Base-by-base conservation (phyloP, 1,140 invertebrate species). In the Schmidtea mediterranea region DNA sequence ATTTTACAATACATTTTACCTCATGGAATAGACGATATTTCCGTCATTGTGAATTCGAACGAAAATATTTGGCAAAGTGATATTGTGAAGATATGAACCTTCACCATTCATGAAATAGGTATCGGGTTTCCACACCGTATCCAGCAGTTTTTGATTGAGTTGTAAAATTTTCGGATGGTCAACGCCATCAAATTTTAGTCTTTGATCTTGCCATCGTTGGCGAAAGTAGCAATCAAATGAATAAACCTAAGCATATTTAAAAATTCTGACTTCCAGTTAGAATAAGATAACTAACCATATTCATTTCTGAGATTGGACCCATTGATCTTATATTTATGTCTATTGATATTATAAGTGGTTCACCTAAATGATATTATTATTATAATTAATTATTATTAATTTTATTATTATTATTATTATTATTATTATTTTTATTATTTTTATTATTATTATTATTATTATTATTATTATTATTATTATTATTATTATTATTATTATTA, bases 161-260 rank as follows among this genome's bases (percentile, higher is more conserved):
- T 61, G 59, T 1, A 69, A 56, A 40, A 56, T 54, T 22, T 64
- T 58, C 36, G 61, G 55, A 37, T 55, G 54, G 37, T 53, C 50
- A 8, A 41, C 38, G 16, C 58, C 54, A 21, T 57, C 54, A 50
- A 61, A 62, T 24, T 52, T 51, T 10, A 68, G 63, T 32, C 74
- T 58, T 2, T 63, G 57, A 61, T 76, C 74, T 26, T 61, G 61
- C 73, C 74, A 75, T 26, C 59, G 59, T 56, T 75, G 73, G 8
- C 86, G 74, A 60, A 92, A 89, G 61, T 92, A 92, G 62, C 83
- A 87, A 58, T 92, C 83, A 79, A 90, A 86, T 2, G 82, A 86
- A 59, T 89, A 94, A 1, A 51, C 50, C 36, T 32, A 32, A 32
- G 3, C 10, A 32, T n/a, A 38, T 59, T n/a, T n/a, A n/a, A n/a